Evolutionary conservation across 1,140 invertebrate genomes (phyloP), one percentile per base, ranked within the genome.

Genomic region (Dermatophagoides farinae): DNA sequence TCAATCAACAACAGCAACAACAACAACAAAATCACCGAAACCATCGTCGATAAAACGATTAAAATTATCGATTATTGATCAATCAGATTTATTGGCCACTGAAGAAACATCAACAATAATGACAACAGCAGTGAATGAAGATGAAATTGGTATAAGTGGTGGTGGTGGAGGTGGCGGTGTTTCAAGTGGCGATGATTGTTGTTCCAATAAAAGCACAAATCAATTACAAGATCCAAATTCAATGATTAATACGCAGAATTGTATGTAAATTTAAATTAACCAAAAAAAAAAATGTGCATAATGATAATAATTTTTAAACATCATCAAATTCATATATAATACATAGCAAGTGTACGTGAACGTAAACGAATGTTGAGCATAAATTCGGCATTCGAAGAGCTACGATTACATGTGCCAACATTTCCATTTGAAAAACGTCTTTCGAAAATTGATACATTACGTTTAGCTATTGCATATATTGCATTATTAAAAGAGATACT

Each of bases 401-500:
- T 92, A 64, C 77, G 88, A 54, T 83, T 86, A 60, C 88, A 96
- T 73, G 91, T 98, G 62, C 93, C 93, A 38, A 97, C 92, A 47
- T 97, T 98, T 73, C 93, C 93, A 0, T 98, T 95, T 70, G 93
- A 98, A 74, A 97, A 97, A 71, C 62, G 64, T 41, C 38, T 65
- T 38, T 65, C 64, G 11, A 65, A 65, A 46, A 65, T 65, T 31
- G 64, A 65, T 49, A 64, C 64, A n/a, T 46, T 65, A 23, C 47
- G 64, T 25, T 57, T 65, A 44, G 64, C 64, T 0, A 65, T 65
- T 4, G 64, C 64, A 20, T 65, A 65, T 37, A 65, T 65, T 20
- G 88, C 89, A 1, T 75, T 99, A 25, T 78, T 99, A 0, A 74
- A 85, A 61, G 90, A 95, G 72, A 79, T 96, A 1, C 74, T 97